A percentile compares a stretch with the other conserved stretches of the same genome.
phyloP scores from a whole-genome alignment of 2,113 vertebrate species.

The Athene cunicularia region DNA sequence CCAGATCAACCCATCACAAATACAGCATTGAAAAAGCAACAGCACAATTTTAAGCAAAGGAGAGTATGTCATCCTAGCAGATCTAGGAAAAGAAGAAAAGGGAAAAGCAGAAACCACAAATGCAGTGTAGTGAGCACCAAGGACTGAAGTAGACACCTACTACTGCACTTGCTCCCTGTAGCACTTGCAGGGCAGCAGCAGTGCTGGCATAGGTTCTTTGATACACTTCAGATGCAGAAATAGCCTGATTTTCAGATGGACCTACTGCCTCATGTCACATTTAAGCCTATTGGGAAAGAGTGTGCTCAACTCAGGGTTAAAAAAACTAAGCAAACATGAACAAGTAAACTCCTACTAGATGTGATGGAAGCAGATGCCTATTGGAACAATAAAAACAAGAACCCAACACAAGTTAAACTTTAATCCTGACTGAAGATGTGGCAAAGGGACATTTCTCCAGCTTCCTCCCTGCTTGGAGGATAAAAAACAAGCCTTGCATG shows the following conservation, averaged over 20 bases:
- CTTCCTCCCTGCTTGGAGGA: background rate
- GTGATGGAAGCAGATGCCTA: background rate
- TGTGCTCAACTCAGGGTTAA: background rate
- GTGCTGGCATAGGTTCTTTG: background rate
- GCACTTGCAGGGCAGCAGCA: background rate
- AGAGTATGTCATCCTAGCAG: background rate
- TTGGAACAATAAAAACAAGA: background rate
- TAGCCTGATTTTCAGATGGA: background rate
- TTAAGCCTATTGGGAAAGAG: accelerated
- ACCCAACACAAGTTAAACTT: background rate
- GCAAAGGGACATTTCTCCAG: background rate
- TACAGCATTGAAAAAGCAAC: accelerated
- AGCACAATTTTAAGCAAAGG: background rate
- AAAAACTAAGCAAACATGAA: background rate
- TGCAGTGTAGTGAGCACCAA: accelerated
- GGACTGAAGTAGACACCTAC: background rate
- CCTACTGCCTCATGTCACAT: background rate
- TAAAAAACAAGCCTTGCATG: background rate
- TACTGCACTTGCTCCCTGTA: background rate
- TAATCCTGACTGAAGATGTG: background rate
- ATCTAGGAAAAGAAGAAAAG: background rate
- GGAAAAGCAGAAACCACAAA: background rate
- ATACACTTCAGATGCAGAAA: background rate
- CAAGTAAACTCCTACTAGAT: background rate
- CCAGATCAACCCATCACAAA: background rate